Conservation (phyloP, 2,888 invertebrate genomes). For the Hypselothyrea guttata region DNA sequence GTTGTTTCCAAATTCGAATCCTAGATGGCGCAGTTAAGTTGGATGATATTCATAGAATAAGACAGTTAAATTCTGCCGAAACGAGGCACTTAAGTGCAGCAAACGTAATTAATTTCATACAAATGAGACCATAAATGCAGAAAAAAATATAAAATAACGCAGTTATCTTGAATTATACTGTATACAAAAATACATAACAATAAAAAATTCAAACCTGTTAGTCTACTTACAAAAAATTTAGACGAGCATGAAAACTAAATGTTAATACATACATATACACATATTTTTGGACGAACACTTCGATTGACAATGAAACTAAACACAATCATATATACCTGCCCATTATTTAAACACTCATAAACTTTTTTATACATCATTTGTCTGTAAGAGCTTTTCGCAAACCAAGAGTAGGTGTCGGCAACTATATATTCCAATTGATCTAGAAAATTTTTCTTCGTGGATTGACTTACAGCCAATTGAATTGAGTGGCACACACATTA, state of each 20-base stretch:
- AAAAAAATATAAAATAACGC: no score
- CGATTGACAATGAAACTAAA: constrained; percentile 10
- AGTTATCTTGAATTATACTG: no score
- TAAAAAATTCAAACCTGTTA: constrained; percentile 2
- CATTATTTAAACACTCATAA: constrained; percentile 17
- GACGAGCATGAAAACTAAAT: constrained; percentile 14
- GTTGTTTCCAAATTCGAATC: no score
- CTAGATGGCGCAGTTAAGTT: no score
- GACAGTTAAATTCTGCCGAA: no score
- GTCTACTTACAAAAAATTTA: constrained; percentile 9
- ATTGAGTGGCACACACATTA: constrained; percentile 10
- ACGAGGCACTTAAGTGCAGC: no score
- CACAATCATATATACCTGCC: constrained; percentile 12
- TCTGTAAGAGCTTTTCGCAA: constrained; percentile 13
- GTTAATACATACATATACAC: constrained; percentile 2
- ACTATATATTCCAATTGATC: constrained; percentile 8
- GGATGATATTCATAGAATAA: no score
- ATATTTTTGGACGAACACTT: constrained; percentile 10
- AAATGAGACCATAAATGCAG: no score
- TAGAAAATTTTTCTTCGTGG: constrained; percentile 4
- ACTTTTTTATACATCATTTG: constrained; percentile 12
- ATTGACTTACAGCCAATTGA: constrained; percentile 3
- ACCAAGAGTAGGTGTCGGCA: constrained; percentile 16
- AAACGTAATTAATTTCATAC: no score
- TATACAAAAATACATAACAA: constrained; percentile 8